These are phyloP conservation scores for Glyptemys insculpta DNA, from an alignment of 2,797 vertebrate species.

Conservation along the genomic window DNA sequence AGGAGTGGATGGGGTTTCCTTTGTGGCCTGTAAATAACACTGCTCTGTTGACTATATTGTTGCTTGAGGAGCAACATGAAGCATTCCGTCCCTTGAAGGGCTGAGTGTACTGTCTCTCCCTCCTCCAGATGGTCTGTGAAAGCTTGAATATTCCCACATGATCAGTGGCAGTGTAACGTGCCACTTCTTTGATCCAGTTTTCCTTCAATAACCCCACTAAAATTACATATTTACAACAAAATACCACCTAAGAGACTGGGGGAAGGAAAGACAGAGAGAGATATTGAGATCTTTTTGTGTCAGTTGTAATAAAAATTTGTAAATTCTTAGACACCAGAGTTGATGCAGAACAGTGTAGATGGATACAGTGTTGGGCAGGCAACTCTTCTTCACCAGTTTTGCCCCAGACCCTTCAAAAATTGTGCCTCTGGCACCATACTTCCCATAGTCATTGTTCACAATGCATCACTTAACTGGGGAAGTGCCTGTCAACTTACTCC, in stretches of 20 bases:
- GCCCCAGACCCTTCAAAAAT: not conserved
- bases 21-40: not conserved
- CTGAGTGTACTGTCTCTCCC: not conserved
- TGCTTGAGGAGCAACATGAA: slow-evolving; percentile 1
- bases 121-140: not conserved
- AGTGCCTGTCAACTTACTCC: not conserved
- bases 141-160: not conserved
- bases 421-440: not conserved
- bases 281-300: too few relatives aligned
- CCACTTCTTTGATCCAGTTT: not conserved
- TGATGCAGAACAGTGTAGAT: too few relatives aligned
- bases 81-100: not conserved
- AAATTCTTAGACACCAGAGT: too few relatives aligned
- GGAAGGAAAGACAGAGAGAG: too few relatives aligned
- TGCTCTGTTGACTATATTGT: not conserved
- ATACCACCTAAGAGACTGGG: not conserved
- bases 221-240: not conserved
- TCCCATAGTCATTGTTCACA: not conserved
- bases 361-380: too few relatives aligned
- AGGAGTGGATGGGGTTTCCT: not conserved
- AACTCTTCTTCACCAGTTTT: too few relatives aligned
- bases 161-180: not conserved
- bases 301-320: too few relatives aligned
- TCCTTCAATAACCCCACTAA: not conserved
- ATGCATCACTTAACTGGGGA: not conserved